Conservation (phyloP, 2,888 invertebrate genomes). For the Tiphia femorata region DNA sequence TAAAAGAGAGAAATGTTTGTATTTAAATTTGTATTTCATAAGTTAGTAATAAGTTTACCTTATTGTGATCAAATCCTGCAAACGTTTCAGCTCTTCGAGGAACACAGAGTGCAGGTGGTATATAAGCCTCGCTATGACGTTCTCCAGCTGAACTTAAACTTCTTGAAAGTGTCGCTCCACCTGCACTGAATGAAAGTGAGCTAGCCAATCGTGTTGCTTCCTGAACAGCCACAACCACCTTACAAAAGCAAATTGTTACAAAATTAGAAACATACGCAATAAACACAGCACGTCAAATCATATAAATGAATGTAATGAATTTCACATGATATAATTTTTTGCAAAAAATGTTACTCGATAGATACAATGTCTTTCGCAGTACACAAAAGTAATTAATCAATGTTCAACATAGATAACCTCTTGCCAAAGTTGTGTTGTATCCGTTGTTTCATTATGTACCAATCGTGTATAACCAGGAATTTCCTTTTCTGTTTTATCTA, state of each 20-base stretch:
- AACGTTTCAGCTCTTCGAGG: constrained; percentile 96
- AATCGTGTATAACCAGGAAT: constrained; percentile 81
- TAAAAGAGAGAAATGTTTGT: constrained; percentile 2
- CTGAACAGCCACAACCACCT: constrained; percentile 69
- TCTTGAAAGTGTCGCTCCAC: constrained; percentile 84
- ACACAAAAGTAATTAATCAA: constrained; percentile 1
- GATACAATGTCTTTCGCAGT: too few relatives aligned
- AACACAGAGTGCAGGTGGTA: constrained; percentile 80
- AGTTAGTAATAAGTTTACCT: constrained; percentile 45
- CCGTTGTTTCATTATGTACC: constrained; percentile 79
- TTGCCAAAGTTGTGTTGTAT: constrained; percentile 85
- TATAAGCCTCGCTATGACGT: constrained; percentile 87
- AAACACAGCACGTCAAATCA: too few relatives aligned
- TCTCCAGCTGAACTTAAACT: constrained; percentile 96
- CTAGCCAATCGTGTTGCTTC: constrained; percentile 84
- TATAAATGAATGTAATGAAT: too few relatives aligned
- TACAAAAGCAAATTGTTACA: too few relatives aligned
- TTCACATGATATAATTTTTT: too few relatives aligned
- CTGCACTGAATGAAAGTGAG: constrained; percentile 76
- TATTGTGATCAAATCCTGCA: constrained; percentile 87
- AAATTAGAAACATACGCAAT: too few relatives aligned
- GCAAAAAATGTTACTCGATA: too few relatives aligned
- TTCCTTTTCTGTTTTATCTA: constrained; percentile 56
- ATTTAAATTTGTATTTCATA: constrained; percentile 9
- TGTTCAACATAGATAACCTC: constrained; percentile 72